These are phyloP conservation scores for Drosophila repletoides DNA, from an alignment of 1,140 invertebrate genomes.

Conservation along the genomic window DNA sequence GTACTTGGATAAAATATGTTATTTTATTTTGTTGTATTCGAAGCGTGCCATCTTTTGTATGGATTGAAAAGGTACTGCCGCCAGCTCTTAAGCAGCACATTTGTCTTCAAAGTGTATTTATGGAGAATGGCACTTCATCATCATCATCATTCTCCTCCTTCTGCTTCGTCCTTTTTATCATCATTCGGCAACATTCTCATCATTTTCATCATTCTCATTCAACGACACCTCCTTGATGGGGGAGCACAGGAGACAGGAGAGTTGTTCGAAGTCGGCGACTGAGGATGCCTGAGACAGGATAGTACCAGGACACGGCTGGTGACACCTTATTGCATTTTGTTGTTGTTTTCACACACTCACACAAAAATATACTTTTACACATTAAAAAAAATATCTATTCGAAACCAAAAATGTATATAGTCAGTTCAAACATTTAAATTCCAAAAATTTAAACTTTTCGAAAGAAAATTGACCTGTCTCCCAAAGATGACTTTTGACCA, in stretches of 20 bases:
- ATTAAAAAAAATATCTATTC: no score
- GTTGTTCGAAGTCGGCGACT: no score
- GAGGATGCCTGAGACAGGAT: not conserved
- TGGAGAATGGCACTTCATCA: constrained; percentile 56
- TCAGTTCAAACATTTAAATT: no score
- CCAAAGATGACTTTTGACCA: no score
- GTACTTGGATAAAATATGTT: not conserved
- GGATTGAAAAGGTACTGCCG: not conserved
- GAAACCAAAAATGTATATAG: no score
- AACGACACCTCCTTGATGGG: constrained; percentile 51
- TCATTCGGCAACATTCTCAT: constrained; percentile 47
- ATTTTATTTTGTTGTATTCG: not conserved
- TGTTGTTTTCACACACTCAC: constrained; percentile 16
- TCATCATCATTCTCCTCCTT: constrained; percentile 22
- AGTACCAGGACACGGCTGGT: constrained; percentile 25
- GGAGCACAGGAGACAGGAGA: not conserved
- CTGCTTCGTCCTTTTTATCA: constrained; percentile 7
- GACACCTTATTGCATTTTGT: constrained; percentile 69
- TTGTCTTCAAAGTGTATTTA: constrained; percentile 66
- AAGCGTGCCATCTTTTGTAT: constrained; percentile 11
- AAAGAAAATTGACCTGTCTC: no score
- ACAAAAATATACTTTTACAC: constrained; percentile 14
- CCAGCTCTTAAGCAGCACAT: constrained; percentile 22
- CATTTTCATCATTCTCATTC: constrained; percentile 28
- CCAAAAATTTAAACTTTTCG: no score